phyloP scores from a whole-genome alignment of 2,888 invertebrate genomes.

The Willowsia nigromaculata region DNA sequence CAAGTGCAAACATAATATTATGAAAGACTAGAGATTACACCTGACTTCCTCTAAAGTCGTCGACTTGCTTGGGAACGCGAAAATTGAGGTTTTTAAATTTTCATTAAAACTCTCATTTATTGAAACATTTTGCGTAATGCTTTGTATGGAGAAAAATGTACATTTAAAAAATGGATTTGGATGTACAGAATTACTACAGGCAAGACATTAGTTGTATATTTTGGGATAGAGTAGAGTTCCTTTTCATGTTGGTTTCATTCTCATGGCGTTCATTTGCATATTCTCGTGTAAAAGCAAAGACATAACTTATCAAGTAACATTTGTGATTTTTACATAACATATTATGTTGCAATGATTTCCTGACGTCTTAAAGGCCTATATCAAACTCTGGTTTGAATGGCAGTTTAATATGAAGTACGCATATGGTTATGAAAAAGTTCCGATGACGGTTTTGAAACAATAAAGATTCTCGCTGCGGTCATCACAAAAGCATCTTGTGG shows the following conservation, averaged over 20 bases:
- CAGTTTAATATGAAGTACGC: background rate
- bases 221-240: background rate
- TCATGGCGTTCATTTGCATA: conserved; percentile 22
- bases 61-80: background rate
- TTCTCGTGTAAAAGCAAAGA: background rate
- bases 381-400: background rate
- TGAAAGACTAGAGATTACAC: background rate
- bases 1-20: background rate
- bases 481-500: conserved; percentile 39
- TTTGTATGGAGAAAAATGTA: background rate
- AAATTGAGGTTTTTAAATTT: background rate
- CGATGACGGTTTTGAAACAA: conserved; percentile 41
- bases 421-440: background rate
- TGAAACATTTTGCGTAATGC: background rate
- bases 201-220: background rate
- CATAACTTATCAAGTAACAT: too few species aligned
- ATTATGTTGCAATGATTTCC: too few species aligned
- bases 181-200: background rate
- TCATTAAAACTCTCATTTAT: background rate
- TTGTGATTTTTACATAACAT: too few species aligned
- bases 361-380: background rate
- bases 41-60: background rate
- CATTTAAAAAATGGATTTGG: background rate
- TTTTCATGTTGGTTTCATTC: conserved; percentile 7
- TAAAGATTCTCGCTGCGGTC: conserved; percentile 40